Evolutionary conservation across 2,113 vertebrate species (phyloP).

Genomic region (Coptodon rendalli): DNA sequence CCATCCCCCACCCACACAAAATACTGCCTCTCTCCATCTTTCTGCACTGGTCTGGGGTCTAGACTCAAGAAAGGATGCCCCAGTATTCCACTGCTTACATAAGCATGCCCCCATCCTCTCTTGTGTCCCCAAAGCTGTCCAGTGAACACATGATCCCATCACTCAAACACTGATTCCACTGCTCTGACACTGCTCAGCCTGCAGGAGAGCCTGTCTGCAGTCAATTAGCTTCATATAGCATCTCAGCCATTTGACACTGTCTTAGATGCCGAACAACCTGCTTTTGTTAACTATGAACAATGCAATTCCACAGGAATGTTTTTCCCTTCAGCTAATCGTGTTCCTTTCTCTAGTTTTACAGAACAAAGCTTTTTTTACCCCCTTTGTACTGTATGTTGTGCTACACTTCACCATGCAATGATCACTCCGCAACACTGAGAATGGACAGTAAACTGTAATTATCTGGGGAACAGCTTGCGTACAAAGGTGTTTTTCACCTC

Average conservation of each 20-base stretch:
- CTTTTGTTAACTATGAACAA: neutral
- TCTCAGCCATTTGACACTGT: neutral
- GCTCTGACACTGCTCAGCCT: neutral
- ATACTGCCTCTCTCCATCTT: constrained; percentile 7
- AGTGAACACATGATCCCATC: neutral
- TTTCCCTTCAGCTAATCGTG: neutral
- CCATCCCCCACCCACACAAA: constrained; percentile 34
- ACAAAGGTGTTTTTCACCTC: constrained; percentile 41
- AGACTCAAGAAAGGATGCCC: constrained; percentile 30
- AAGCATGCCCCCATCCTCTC: constrained; percentile 30
- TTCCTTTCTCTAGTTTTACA: neutral
- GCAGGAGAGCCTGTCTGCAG: neutral
- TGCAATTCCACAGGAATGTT: neutral
- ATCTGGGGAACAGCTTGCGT: constrained; percentile 34
- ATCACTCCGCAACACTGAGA: neutral
- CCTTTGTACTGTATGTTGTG: neutral
- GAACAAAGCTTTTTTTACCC: neutral
- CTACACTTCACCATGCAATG: neutral
- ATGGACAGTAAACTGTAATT: constrained; percentile 23
- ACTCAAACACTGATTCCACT: neutral
- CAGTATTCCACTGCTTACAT: constrained; percentile 45
- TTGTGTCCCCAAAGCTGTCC: neutral
- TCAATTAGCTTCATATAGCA: neutral
- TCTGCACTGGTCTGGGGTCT: constrained; percentile 4
- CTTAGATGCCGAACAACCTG: neutral